These are phyloP conservation scores for Drosophila sturtevanti DNA, from an alignment of 1,140 invertebrate genomes.

Conservation along the genomic window DNA sequence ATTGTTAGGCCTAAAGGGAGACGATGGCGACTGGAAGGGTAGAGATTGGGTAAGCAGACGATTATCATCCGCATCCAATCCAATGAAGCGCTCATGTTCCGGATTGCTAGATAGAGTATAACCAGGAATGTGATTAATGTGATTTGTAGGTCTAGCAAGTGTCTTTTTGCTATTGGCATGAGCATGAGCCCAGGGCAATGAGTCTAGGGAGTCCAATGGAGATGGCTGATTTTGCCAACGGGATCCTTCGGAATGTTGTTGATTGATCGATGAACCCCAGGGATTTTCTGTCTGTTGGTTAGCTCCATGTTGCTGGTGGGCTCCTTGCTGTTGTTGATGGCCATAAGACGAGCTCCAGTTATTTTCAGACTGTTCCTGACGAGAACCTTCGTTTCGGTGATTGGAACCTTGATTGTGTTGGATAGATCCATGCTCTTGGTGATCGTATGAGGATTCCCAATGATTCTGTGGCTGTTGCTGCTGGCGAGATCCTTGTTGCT, in stretches of 20 bases:
- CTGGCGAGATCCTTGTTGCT: background rate
- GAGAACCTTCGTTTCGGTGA: too few relatives aligned
- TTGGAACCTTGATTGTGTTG: too few relatives aligned
- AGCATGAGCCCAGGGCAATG: constrained; percentile 33
- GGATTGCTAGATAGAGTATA: constrained; percentile 37
- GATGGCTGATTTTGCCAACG: background rate
- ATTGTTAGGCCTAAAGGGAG: background rate
- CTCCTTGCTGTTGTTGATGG: too few relatives aligned
- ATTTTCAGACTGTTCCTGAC: too few relatives aligned
- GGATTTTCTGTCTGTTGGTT: constrained; percentile 19
- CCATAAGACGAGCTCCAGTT: too few relatives aligned
- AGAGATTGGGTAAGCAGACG: constrained; percentile 46
- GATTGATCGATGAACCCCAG: background rate
- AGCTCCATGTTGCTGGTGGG: background rate
- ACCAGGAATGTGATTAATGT: constrained; percentile 33
- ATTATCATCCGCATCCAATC: constrained; percentile 29
- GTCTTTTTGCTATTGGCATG: constrained; percentile 39
- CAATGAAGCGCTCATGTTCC: constrained; percentile 43
- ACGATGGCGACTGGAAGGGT: constrained; percentile 29
- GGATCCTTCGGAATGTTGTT: background rate
- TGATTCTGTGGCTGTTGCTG: background rate
- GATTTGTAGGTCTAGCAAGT: constrained; percentile 22
- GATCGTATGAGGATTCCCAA: background rate
- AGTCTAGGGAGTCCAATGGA: constrained; percentile 18
- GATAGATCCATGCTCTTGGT: too few relatives aligned